These are phyloP conservation scores for Pangasius sanitwongsei DNA, from an alignment of 2,797 vertebrate species.

Conservation along the genomic window DNA sequence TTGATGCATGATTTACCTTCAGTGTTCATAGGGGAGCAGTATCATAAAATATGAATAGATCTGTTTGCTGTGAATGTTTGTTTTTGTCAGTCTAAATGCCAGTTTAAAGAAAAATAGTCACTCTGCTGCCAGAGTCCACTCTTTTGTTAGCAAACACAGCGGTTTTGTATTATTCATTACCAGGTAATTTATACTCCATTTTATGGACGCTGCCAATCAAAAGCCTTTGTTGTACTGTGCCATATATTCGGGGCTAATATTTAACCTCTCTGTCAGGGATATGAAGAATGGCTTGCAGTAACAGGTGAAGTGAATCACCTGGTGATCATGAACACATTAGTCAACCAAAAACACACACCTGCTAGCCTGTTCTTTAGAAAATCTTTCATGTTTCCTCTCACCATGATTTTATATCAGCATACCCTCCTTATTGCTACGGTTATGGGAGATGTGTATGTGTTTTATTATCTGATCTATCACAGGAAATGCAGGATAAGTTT, in stretches of 20 bases:
- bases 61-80: conserved; percentile 68
- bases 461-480: background rate
- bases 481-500: background rate
- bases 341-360: conserved; percentile 66
- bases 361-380: conserved; percentile 60
- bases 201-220: conserved; percentile 67
- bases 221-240: conserved; percentile 60
- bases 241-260: conserved; percentile 66
- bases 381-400: conserved; percentile 48
- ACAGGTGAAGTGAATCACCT: conserved; percentile 53
- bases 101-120: conserved; percentile 67
- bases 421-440: conserved; percentile 4
- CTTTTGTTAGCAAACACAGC: conserved; percentile 67
- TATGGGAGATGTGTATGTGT: background rate
- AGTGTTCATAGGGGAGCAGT: conserved; percentile 62
- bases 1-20: conserved; percentile 68
- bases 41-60: conserved; percentile 71
- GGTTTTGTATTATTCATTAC: conserved; percentile 68
- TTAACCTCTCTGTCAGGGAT: conserved; percentile 60
- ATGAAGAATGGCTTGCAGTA: conserved; percentile 49
- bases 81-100: conserved; percentile 67
- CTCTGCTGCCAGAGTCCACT: conserved; percentile 55
- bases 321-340: conserved; percentile 65
- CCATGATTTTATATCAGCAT: conserved; percentile 29
- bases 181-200: conserved; percentile 63